Evolutionary conservation across 1,140 invertebrate genomes (phyloP).

Genomic region (Drosophila grimshawi): DNA sequence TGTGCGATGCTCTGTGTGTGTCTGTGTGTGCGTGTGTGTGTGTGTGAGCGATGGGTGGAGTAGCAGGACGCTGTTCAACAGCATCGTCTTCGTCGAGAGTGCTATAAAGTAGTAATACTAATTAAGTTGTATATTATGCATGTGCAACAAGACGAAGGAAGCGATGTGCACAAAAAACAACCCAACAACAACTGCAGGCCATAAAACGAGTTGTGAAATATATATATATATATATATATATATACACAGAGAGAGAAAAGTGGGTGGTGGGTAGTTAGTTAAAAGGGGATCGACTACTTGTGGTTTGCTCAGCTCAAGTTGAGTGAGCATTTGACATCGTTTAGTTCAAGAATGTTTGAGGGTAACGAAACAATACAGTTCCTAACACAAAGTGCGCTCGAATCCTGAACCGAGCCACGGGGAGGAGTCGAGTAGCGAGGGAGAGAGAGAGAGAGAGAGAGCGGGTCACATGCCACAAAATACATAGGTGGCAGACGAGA

Average conservation of each 20-base stretch:
- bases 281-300: constrained; percentile 7
- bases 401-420: constrained; percentile 5
- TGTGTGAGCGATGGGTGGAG: background rate
- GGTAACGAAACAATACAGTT: constrained; percentile 16
- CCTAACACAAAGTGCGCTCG: constrained; percentile 46
- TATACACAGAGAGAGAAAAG: background rate
- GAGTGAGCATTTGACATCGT: constrained; percentile 73
- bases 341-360: constrained; percentile 50
- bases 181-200: constrained; percentile 8
- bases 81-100: constrained; percentile 49
- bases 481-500: background rate
- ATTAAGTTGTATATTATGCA: constrained; percentile 82
- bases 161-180: background rate
- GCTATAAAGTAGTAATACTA: constrained; percentile 82
- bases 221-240: no score
- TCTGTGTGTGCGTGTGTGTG: background rate
- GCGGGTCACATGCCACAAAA: background rate
- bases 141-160: constrained; percentile 45
- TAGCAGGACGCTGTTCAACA: background rate
- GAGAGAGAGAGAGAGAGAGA: constrained; percentile 5
- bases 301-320: constrained; percentile 48
- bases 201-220: constrained; percentile 11
- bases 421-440: background rate
- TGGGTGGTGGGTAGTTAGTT: background rate
- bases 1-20: background rate